Evolutionary conservation across 53 echinoderm and acorn worm genomes (phyloP).

Genomic region (Mesocentrotus franciscanus): DNA sequence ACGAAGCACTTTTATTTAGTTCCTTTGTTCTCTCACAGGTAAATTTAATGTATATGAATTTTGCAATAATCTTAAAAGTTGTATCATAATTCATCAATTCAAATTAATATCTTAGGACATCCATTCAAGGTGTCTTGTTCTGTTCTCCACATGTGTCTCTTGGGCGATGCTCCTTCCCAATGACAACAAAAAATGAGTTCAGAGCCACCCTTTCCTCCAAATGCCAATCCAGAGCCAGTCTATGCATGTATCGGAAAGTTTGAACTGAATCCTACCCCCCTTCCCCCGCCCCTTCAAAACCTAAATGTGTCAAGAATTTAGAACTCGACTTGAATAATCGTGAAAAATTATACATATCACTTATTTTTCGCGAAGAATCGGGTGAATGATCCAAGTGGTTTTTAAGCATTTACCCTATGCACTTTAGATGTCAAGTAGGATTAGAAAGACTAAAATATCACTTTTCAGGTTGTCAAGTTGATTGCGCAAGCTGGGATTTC

Average conservation of each 20-base stretch:
- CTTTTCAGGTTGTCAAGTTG: neutral
- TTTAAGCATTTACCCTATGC: neutral
- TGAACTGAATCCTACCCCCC: neutral
- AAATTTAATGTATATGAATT: no score
- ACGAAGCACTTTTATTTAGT: no score
- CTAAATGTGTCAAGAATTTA: neutral
- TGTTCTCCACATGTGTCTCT: neutral
- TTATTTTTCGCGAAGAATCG: neutral
- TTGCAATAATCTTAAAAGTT: no score
- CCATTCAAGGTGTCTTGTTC: neutral
- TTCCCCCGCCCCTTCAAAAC: neutral
- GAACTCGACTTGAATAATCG: neutral
- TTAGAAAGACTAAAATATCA: conserved; percentile 4
- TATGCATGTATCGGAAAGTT: no score
- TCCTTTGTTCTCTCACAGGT: no score
- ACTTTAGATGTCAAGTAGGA: conserved; percentile 38
- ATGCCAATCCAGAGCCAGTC: no score
- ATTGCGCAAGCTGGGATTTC: neutral
- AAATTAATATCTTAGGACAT: no score
- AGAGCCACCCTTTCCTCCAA: no score
- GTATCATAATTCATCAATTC: no score
- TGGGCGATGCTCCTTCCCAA: neutral
- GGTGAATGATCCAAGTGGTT: neutral
- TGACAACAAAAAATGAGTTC: no score
- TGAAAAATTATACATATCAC: neutral